A percentile compares a stretch with the other conserved stretches of the same genome.
Evolutionary conservation across 1,140 invertebrate genomes (phyloP).

Genomic region (Zophobas atratus): DNA sequence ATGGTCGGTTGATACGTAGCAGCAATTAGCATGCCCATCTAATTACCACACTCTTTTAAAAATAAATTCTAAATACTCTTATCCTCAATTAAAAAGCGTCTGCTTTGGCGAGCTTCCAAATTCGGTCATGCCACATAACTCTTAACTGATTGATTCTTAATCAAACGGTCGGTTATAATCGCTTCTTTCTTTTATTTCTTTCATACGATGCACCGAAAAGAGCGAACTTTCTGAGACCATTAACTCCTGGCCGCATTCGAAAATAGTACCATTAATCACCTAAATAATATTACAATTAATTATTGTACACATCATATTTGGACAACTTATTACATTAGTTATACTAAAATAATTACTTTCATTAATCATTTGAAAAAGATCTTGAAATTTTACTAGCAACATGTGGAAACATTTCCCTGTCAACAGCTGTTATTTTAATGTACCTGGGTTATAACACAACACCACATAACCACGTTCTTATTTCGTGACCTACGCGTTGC

Average conservation of each 20-base stretch:
- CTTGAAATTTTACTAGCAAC: too few relatives aligned
- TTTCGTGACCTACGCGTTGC: too few relatives aligned
- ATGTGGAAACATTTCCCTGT: too few relatives aligned
- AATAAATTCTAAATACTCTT: constrained; percentile 41
- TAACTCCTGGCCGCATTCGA: constrained; percentile 6
- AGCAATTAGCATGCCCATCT: constrained; percentile 20
- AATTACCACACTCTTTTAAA: constrained; percentile 3
- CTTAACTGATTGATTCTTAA: constrained; percentile 43
- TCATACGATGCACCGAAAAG: constrained; percentile 19
- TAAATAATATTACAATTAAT: constrained; percentile 7
- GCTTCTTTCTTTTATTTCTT: constrained; percentile 19
- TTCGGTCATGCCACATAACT: constrained; percentile 40
- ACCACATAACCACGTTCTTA: too few relatives aligned
- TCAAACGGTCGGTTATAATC: constrained; percentile 38
- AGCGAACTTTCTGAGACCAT: constrained; percentile 12
- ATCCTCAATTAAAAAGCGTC: constrained; percentile 14
- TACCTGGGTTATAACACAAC: too few relatives aligned
- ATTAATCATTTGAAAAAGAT: background rate
- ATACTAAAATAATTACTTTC: too few relatives aligned
- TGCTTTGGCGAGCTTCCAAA: constrained; percentile 29
- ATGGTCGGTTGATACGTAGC: constrained; percentile 4
- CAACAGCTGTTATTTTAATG: too few relatives aligned
- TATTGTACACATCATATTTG: background rate
- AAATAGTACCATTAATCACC: background rate
- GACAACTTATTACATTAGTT: background rate